phyloP scores from a whole-genome alignment of 2,888 invertebrate species.

The Frankliniella fusca region DNA sequence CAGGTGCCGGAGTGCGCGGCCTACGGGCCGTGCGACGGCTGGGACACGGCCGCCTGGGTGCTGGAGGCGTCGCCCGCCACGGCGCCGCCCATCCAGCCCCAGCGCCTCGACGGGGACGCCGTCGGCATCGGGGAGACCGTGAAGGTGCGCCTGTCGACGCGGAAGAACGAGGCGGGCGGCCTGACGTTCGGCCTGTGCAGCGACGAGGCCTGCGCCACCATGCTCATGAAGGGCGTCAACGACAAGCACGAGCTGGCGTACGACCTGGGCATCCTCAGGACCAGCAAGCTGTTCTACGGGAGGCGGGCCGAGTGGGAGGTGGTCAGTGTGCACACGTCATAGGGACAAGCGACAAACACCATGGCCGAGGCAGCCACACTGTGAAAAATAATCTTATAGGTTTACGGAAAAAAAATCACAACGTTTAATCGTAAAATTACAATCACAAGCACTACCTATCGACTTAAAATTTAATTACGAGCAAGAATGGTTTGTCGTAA shows the following conservation, averaged over 20 bases:
- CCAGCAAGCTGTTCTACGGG: constrained; percentile 7
- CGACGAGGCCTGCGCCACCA: constrained; percentile 8
- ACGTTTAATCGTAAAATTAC: too few species aligned
- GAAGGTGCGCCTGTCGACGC: not conserved
- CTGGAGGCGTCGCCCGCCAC: constrained; percentile 8
- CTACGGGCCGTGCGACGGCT: constrained; percentile 4
- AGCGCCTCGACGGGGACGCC: not conserved
- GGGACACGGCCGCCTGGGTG: not conserved
- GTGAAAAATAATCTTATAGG: too few species aligned
- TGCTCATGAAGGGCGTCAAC: constrained; percentile 21
- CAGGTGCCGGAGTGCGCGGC: constrained; percentile 19
- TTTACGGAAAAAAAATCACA: too few species aligned
- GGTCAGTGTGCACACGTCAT: too few species aligned
- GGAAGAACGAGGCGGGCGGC: not conserved
- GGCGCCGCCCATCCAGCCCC: not conserved
- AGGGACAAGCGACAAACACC: too few species aligned
- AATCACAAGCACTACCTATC: too few species aligned
- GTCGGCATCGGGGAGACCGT: constrained; percentile 1
- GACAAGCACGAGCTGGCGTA: not conserved
- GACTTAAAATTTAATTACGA: too few species aligned
- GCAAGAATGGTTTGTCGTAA: too few species aligned
- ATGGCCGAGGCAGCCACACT: too few species aligned
- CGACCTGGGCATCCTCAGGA: not conserved
- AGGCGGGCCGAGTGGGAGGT: not conserved
- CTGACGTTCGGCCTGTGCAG: constrained; percentile 11